A percentile compares a stretch with the other conserved stretches of the same genome.
Conservation (phyloP, 2,888 invertebrate genomes). For the Caenorhabditis becei region DNA sequence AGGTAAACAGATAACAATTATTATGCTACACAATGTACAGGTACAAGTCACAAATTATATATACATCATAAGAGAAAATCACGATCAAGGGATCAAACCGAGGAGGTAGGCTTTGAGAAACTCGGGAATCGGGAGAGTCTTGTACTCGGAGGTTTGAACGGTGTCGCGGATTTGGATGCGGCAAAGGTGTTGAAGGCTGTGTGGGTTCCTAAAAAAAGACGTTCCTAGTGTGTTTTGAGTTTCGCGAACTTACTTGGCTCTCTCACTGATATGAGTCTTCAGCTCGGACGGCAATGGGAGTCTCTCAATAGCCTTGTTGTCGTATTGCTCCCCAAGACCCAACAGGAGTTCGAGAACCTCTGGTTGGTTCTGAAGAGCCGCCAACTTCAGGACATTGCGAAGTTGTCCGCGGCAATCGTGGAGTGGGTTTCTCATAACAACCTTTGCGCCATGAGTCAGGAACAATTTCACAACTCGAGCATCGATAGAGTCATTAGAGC, state of each 20-base stretch:
- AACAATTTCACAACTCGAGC: constrained; percentile 71
- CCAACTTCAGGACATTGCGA: constrained; percentile 73
- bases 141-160: constrained; percentile 64
- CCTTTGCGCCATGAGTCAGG: constrained; percentile 73
- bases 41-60: constrained; percentile 23
- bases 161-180: constrained; percentile 70
- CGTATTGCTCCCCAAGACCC: constrained; percentile 72
- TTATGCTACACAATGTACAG: constrained; percentile 59
- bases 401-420: constrained; percentile 77
- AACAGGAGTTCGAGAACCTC: constrained; percentile 71
- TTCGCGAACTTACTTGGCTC: constrained; percentile 64
- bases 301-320: constrained; percentile 69
- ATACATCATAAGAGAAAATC: constrained; percentile 1
- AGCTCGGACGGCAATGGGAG: constrained; percentile 69
- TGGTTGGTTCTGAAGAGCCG: constrained; percentile 68
- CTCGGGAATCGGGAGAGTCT: constrained; percentile 68
- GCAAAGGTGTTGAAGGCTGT: constrained; percentile 70
- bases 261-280: constrained; percentile 66
- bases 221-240: background rate
- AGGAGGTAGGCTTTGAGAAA: constrained; percentile 71
- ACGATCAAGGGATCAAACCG: constrained; percentile 65
- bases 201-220: constrained; percentile 66
- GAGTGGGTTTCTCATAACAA: constrained; percentile 73
- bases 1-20: constrained; percentile 53
- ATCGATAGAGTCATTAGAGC: constrained; percentile 71